phyloP scores from a whole-genome alignment of 2,113 vertebrate genomes.

The Pipa parva region DNA sequence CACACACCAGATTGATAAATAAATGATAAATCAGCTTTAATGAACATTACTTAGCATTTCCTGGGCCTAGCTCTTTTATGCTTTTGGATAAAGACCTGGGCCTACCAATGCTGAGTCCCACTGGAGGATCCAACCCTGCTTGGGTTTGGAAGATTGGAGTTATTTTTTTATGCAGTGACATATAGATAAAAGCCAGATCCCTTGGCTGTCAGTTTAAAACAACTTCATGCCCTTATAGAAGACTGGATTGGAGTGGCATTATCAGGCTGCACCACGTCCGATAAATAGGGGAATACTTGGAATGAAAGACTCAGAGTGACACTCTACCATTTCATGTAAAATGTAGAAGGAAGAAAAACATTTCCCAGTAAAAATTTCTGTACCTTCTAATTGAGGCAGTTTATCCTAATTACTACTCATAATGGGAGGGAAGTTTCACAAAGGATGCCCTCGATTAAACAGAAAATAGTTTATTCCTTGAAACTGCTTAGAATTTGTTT shows the following conservation, averaged over 20 bases:
- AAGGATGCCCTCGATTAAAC: conserved; percentile 37
- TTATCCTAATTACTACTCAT: conserved; percentile 42
- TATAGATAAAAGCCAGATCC: conserved; percentile 33
- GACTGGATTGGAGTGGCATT: conserved; percentile 27
- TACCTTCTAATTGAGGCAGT: conserved; percentile 38
- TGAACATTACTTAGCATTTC: too few relatives aligned
- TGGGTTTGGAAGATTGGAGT: conserved; percentile 5
- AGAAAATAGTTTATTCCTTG: conserved; percentile 24
- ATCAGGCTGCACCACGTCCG: conserved; percentile 12
- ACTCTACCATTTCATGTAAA: conserved; percentile 22
- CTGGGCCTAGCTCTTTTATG: too few relatives aligned
- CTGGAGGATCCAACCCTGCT: too few relatives aligned
- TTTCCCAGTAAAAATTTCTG: conserved; percentile 12
- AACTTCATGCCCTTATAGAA: conserved; percentile 27
- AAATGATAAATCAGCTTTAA: too few relatives aligned
- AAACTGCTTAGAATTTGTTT: conserved; percentile 33
- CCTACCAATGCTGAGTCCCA: too few relatives aligned
- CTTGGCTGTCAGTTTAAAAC: conserved; percentile 27
- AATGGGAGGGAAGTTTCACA: conserved; percentile 29
- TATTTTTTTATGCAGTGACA: conserved; percentile 36
- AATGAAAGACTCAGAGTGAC: conserved; percentile 15
- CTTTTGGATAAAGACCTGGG: too few relatives aligned
- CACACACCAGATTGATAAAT: too few relatives aligned
- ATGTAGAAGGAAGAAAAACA: conserved; percentile 14
- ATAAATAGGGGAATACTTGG: conserved; percentile 36